These are phyloP conservation scores for Spialia ferax DNA, from an alignment of 2,888 invertebrate species.

Conservation along the genomic window DNA sequence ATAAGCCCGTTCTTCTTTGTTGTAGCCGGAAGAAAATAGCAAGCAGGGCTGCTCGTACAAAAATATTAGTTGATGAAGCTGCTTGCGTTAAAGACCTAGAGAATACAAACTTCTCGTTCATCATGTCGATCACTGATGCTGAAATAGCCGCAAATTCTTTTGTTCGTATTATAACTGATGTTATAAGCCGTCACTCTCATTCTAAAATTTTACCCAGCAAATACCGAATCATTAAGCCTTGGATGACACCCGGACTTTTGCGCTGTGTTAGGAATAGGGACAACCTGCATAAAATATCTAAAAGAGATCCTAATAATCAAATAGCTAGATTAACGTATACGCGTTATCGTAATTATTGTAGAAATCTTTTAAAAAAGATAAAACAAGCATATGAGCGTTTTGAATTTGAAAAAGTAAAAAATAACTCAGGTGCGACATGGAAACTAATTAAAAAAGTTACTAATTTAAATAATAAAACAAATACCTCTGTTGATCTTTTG, in stretches of 20 bases:
- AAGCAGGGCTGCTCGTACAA: not conserved
- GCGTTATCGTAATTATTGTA: not conserved
- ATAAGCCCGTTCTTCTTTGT: not conserved
- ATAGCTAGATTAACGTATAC: not conserved
- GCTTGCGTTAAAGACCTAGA: not conserved
- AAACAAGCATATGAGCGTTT: not conserved
- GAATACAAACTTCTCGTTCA: not conserved
- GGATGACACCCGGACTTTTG: not conserved
- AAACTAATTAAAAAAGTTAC: conserved; percentile 1
- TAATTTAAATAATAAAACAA: not conserved
- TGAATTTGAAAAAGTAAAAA: not conserved
- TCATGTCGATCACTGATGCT: not conserved
- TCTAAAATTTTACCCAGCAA: not conserved
- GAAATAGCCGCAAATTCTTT: not conserved
- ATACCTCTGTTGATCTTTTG: not conserved
- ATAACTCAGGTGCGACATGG: not conserved
- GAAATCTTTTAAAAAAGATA: not conserved
- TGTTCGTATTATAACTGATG: not conserved
- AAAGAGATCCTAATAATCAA: not conserved
- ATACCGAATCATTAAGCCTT: not conserved
- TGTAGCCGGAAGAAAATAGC: not conserved
- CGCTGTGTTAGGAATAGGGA: not conserved
- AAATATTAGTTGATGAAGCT: not conserved
- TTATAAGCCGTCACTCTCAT: not conserved
- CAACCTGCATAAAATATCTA: not conserved